Conservation (phyloP, 2,888 invertebrate species). For the Drosophila macrothrix region DNA sequence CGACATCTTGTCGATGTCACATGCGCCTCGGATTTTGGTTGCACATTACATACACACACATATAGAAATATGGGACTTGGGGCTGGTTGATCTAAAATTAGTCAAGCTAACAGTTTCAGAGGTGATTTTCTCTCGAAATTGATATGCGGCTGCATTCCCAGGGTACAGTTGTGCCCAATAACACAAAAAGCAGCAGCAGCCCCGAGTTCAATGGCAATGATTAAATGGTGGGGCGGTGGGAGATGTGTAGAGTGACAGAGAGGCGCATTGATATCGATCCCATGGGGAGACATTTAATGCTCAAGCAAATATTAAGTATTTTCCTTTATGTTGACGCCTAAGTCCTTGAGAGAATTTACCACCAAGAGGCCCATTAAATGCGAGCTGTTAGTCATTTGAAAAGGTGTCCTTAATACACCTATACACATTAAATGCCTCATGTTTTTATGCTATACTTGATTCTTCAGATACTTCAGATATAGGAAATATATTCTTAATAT, state of each 20-base stretch:
- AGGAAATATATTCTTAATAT: background rate
- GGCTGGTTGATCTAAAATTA: constrained; percentile 67
- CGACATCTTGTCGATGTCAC: constrained; percentile 71
- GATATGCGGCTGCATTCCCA: constrained; percentile 52
- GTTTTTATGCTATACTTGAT: background rate
- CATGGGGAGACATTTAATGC: constrained; percentile 1
- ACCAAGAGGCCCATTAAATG: background rate
- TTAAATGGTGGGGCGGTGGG: background rate
- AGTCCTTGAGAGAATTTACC: background rate
- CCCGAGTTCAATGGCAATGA: constrained; percentile 15
- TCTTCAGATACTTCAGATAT: background rate
- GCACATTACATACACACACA: background rate
- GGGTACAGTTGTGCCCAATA: constrained; percentile 66
- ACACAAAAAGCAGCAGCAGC: background rate
- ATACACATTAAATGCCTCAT: too few species aligned
- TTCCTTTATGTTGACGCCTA: background rate
- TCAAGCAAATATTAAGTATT: background rate
- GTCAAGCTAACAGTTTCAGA: constrained; percentile 57
- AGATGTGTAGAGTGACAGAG: constrained; percentile 6
- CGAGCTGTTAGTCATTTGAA: background rate
- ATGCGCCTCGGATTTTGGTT: constrained; percentile 50
- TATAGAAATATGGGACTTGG: constrained; percentile 14
- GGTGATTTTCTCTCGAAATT: constrained; percentile 68
- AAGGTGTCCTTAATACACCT: background rate
- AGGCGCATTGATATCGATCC: constrained; percentile 2